A percentile compares a stretch with the other conserved stretches of the same genome.
These are phyloP conservation scores for Autographa gamma DNA, from an alignment of 2,888 invertebrate species.

Conservation along the genomic window DNA sequence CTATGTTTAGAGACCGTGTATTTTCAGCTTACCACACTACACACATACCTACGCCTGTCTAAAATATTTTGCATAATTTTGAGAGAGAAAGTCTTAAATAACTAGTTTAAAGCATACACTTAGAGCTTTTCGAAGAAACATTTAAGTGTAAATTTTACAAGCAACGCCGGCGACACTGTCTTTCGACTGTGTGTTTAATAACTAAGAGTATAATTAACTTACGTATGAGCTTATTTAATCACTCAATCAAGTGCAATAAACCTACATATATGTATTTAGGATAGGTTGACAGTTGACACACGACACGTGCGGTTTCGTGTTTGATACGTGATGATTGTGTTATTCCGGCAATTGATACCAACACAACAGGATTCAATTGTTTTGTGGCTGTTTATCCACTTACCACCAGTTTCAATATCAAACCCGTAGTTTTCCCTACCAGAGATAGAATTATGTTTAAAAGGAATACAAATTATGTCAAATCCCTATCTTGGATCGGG, in stretches of 20 bases:
- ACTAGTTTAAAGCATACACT: no score
- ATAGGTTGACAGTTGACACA: not conserved
- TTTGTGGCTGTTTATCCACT: conserved; percentile 1
- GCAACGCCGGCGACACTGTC: no score
- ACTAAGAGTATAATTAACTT: not conserved
- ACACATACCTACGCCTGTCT: not conserved
- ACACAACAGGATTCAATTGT: not conserved
- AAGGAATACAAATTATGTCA: no score
- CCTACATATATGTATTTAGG: not conserved
- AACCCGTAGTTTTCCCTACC: no score
- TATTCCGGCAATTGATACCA: not conserved
- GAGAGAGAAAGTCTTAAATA: not conserved
- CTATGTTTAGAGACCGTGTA: conserved; percentile 2
- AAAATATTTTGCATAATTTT: not conserved
- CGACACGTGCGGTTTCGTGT: not conserved
- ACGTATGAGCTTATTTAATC: not conserved
- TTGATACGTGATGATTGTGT: not conserved
- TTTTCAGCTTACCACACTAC: not conserved
- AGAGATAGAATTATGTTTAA: no score
- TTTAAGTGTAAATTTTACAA: no score
- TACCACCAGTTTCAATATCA: no score
- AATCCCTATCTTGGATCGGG: no score
- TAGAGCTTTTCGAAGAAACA: no score
- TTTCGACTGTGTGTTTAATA: no score
- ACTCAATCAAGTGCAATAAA: not conserved